A percentile compares a stretch with the other conserved stretches of the same genome.
Evolutionary conservation across 2,113 vertebrate species (phyloP).

Genomic region (rabbit (Oryctolagus cuniculus)): mOryCun1.1 NC_091439.1:88248001-88248500

Average conservation of each 20-base stretch:
- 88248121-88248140: conserved; percentile 1
- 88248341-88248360: conserved; percentile 46
- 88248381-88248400: conserved; percentile 34
- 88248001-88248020: conserved; percentile 2
- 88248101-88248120: neutral
- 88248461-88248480: neutral
- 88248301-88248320: conserved; percentile 28
- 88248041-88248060: neutral
- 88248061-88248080: neutral
- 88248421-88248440: neutral
- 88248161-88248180: neutral
- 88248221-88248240: neutral
- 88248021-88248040: neutral
- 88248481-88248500: neutral
- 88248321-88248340: neutral
- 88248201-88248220: neutral
- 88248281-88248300: neutral
- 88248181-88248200: neutral
- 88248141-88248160: conserved; percentile 26
- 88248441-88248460: conserved; percentile 20
- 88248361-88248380: neutral
- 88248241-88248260: neutral
- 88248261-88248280: conserved; percentile 22
- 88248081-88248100: neutral
- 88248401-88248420: neutral